These are phyloP conservation scores for Champsocephalus gunnari DNA, from an alignment of 2,797 vertebrate species.

Conservation along the genomic window DNA sequence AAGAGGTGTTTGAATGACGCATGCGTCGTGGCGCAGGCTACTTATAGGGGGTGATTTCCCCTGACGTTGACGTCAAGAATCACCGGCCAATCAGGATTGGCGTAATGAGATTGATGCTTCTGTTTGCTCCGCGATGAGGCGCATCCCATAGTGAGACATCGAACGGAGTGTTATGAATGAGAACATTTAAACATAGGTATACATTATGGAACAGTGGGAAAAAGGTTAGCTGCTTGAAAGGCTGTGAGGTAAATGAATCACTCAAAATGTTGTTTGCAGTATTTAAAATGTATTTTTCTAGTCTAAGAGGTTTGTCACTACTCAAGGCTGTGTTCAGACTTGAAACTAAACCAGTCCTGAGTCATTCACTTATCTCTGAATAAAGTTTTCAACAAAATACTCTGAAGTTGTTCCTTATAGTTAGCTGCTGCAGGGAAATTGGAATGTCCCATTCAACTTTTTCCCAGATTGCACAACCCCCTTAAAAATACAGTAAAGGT, in stretches of 20 bases:
- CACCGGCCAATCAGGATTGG: too few species aligned
- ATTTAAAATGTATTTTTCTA: neutral
- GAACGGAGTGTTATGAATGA: too few species aligned
- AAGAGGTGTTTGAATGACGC: too few species aligned
- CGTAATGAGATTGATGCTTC: too few species aligned
- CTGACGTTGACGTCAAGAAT: too few species aligned
- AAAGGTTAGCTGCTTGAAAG: too few species aligned
- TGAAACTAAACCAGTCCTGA: neutral
- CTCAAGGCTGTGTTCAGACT: neutral
- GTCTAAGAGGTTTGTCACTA: neutral
- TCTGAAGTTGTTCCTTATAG: neutral
- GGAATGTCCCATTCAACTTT: slow-evolving; percentile 1
- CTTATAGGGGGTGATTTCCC: too few species aligned
- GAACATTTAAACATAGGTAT: neutral
- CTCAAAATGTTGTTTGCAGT: too few species aligned
- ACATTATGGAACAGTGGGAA: neutral
- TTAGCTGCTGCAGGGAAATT: slow-evolving; percentile 14
- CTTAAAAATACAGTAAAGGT: slow-evolving; percentile 1
- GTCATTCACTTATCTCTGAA: slow-evolving; percentile 14
- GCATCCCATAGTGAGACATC: too few species aligned
- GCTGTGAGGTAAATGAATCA: too few species aligned
- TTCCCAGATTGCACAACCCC: neutral
- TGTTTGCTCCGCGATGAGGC: too few species aligned
- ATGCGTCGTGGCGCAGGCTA: too few species aligned
- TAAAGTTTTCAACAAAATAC: slow-evolving; percentile 11